These are phyloP conservation scores for Sylvietta virens DNA, from an alignment of 2,113 vertebrate genomes.

Conservation along the genomic window DNA sequence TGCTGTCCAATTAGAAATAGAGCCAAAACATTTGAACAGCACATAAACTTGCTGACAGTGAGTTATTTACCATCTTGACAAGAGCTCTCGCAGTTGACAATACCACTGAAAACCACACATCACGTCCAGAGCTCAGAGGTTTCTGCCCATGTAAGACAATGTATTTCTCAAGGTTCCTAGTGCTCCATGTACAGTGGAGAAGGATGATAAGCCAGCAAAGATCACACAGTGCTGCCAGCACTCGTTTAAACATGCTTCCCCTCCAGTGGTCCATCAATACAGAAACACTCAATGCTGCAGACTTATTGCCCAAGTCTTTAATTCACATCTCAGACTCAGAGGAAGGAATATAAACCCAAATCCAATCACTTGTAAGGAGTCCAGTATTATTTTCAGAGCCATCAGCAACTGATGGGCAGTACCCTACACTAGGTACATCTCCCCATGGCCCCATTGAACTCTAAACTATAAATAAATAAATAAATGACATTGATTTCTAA, in stretches of 20 bases:
- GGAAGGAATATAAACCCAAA: background rate
- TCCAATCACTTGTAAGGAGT: background rate
- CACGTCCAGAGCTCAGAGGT: background rate
- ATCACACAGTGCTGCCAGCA: background rate
- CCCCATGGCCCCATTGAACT: background rate
- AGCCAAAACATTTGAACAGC: background rate
- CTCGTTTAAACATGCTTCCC: background rate
- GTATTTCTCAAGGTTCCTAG: background rate
- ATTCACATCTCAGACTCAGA: background rate
- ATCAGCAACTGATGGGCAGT: background rate
- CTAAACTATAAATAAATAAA: background rate
- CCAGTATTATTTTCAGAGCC: background rate
- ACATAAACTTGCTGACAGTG: background rate
- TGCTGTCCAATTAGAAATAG: background rate
- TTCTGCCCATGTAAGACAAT: conserved; percentile 3
- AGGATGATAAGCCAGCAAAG: background rate
- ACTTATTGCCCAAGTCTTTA: background rate
- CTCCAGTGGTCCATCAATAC: background rate
- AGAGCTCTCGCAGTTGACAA: background rate
- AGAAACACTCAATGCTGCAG: accelerated
- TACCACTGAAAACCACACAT: background rate
- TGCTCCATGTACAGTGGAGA: background rate
- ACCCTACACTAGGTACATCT: background rate
- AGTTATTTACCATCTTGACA: background rate
- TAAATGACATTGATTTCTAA: background rate